A percentile compares a stretch with the other conserved stretches of the same genome.
phyloP scores from a whole-genome alignment of 2,113 vertebrate species.

The Megaceryle torquata region DNA sequence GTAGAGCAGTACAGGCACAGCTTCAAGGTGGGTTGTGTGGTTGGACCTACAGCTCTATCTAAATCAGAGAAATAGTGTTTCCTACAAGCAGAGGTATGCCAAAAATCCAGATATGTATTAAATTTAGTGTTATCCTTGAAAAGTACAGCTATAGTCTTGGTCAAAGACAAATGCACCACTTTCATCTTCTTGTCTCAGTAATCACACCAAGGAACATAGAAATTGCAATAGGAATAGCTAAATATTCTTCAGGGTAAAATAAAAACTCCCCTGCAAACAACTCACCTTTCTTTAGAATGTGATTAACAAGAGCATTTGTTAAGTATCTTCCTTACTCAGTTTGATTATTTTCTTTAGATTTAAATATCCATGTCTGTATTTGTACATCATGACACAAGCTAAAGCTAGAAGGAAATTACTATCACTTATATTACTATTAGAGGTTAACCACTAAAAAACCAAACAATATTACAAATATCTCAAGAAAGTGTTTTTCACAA shows the following conservation, averaged over 20 bases:
- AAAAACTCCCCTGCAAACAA: not conserved
- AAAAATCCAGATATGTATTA: not conserved
- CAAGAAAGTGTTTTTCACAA: not conserved
- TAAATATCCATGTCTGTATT: not conserved
- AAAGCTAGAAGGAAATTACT: not conserved
- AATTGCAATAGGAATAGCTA: not conserved
- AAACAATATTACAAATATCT: not conserved
- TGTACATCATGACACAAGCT: not conserved
- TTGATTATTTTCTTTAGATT: not conserved
- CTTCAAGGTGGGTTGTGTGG: not conserved
- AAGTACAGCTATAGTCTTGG: not conserved
- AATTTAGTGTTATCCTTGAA: not conserved
- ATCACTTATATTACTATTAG: not conserved
- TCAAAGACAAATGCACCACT: not conserved
- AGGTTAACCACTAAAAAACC: not conserved
- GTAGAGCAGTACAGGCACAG: not conserved
- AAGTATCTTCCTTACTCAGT: not conserved
- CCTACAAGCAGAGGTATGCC: not conserved
- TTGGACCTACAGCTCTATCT: not conserved
- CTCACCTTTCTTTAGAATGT: not conserved
- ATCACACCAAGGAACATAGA: not conserved
- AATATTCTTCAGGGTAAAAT: not conserved
- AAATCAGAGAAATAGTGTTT: not conserved
- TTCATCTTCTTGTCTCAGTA: not conserved
- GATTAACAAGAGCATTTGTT: not conserved